These are phyloP conservation scores for Danaus melanippus DNA, from an alignment of 1,140 invertebrate genomes.

Conservation along the genomic window DNA sequence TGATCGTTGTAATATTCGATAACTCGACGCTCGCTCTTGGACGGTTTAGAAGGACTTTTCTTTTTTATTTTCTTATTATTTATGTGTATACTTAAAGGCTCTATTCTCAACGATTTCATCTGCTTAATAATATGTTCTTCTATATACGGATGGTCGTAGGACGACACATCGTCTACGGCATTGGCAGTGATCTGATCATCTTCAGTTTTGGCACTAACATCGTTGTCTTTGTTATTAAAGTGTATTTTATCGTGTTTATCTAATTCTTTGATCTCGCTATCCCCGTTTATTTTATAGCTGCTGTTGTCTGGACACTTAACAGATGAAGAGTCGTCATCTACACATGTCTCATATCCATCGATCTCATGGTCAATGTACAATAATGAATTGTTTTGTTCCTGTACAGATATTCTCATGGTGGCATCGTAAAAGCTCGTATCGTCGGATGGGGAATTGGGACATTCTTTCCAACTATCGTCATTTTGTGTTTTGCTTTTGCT, in stretches of 20 bases:
- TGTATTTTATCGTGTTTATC: slow-evolving; percentile 60
- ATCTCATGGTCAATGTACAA: slow-evolving; percentile 68
- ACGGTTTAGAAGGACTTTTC: slow-evolving; percentile 53
- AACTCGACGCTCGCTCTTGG: slow-evolving; percentile 50
- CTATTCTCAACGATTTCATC: slow-evolving; percentile 63
- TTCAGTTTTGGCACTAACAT: slow-evolving; percentile 52
- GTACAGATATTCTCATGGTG: slow-evolving; percentile 49
- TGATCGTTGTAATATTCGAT: slow-evolving; percentile 71
- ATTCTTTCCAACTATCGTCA: slow-evolving; percentile 63
- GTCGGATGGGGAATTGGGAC: slow-evolving; percentile 42
- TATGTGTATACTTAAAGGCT: slow-evolving; percentile 56
- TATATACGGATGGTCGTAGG: slow-evolving; percentile 46
- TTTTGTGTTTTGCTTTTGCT: slow-evolving; percentile 48
- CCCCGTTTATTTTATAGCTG: slow-evolving; percentile 56
- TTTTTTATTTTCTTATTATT: slow-evolving; percentile 44
- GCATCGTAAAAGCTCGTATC: slow-evolving; percentile 48
- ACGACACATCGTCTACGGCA: slow-evolving; percentile 39
- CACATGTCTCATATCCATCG: slow-evolving; percentile 69
- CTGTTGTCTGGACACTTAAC: slow-evolving; percentile 53
- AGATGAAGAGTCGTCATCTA: slow-evolving; percentile 64
- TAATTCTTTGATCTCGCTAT: slow-evolving; percentile 57
- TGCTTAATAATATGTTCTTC: slow-evolving; percentile 65
- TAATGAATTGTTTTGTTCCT: slow-evolving; percentile 50
- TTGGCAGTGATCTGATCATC: slow-evolving; percentile 42
- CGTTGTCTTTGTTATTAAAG: slow-evolving; percentile 52